Percentiles rank a stretch among this genome's conserved stretches.
Conservation (phyloP, 2,888 invertebrate species). For the Hirtodrosophila alboralis region DNA sequence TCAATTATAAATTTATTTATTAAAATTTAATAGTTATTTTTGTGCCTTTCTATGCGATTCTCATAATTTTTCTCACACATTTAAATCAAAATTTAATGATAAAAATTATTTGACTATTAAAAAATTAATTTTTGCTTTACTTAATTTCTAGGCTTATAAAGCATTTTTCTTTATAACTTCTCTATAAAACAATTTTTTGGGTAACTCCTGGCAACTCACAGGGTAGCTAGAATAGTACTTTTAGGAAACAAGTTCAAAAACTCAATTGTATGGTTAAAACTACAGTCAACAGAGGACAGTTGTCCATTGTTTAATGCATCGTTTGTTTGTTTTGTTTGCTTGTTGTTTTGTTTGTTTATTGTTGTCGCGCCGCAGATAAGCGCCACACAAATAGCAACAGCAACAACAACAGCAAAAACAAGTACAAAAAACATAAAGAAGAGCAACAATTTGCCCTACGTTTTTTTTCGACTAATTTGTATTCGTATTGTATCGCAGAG, state of each 20-base stretch:
- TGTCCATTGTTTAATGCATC: constrained; percentile 56
- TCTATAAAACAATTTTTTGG: background rate
- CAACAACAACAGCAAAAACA: constrained; percentile 4
- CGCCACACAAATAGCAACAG: constrained; percentile 18
- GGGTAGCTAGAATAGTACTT: background rate
- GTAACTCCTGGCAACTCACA: no score
- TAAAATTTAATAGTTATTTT: no score
- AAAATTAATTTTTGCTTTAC: no score
- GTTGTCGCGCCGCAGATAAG: constrained; percentile 55
- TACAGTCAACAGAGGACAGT: constrained; percentile 37
- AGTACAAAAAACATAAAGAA: constrained; percentile 2
- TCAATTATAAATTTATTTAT: no score
- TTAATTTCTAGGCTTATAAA: no score
- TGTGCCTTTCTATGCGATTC: no score
- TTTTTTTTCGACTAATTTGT: constrained; percentile 49
- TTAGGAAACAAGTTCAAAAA: constrained; percentile 3
- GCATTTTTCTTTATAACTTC: no score
- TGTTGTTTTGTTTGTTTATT: constrained; percentile 48
- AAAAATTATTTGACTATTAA: no score
- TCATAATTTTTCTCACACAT: no score
- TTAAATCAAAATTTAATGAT: no score
- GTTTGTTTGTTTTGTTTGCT: constrained; percentile 61
- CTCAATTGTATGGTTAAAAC: no score
- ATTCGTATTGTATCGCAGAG: constrained; percentile 50
- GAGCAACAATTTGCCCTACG: constrained; percentile 34